These are phyloP conservation scores for Spermophilus dauricus DNA, from an alignment of 2,113 vertebrate genomes.

Conservation along the genomic window DNA sequence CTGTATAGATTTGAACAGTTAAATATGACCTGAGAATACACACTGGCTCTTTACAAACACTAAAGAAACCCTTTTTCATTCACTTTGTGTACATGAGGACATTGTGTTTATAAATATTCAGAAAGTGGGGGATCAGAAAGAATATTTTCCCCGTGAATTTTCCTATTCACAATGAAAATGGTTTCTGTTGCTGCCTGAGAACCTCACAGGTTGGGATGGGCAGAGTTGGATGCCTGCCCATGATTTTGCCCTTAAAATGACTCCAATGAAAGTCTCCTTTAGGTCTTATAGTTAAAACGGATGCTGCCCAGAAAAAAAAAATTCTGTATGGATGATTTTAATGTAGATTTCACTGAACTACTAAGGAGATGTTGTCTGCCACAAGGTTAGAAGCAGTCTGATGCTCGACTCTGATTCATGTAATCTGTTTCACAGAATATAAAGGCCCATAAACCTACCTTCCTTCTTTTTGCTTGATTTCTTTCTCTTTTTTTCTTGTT, in stretches of 20 bases:
- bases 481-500: slow-evolving; percentile 21
- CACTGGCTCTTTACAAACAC: neutral
- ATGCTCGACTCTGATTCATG: slow-evolving; percentile 65
- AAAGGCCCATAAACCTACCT: slow-evolving; percentile 14
- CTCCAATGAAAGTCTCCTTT: neutral
- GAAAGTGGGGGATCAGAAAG: neutral
- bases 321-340: slow-evolving; percentile 66
- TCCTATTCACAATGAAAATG: neutral
- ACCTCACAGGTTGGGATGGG: accelerated
- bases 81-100: neutral
- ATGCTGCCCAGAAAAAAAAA: slow-evolving; percentile 56
- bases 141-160: neutral
- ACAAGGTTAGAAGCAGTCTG: slow-evolving; percentile 53
- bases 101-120: neutral
- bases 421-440: slow-evolving; percentile 70
- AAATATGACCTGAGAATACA: neutral
- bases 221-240: neutral
- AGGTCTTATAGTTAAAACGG: slow-evolving; percentile 24
- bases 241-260: slow-evolving; percentile 50
- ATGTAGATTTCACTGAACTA: slow-evolving; percentile 70
- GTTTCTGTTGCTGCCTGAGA: neutral
- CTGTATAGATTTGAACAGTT: neutral
- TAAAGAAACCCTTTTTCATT: neutral
- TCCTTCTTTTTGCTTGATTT: slow-evolving; percentile 14
- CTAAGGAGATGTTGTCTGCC: slow-evolving; percentile 32